A percentile compares a stretch with the other conserved stretches of the same genome.
Evolutionary conservation across 1,140 invertebrate species (phyloP).

Genomic region (Microvelia longipes): DNA sequence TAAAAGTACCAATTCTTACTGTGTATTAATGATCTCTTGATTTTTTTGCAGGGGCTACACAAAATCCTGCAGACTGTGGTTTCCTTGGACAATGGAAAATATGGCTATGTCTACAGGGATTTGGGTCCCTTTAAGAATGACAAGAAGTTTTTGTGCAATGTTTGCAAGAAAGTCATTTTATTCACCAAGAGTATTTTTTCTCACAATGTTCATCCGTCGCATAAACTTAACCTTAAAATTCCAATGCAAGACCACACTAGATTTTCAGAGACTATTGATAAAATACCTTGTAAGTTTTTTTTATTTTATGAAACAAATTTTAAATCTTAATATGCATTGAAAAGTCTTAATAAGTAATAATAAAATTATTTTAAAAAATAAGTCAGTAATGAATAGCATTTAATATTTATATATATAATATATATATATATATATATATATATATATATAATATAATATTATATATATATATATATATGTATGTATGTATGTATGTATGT

Average conservation of each 20-base stretch:
- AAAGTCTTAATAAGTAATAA: background rate
- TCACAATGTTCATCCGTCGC: background rate
- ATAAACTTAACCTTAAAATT: background rate
- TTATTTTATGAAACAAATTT: background rate
- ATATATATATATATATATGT: too few relatives aligned
- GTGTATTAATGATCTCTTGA: too few relatives aligned
- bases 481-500: too few relatives aligned
- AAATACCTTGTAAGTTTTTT: background rate
- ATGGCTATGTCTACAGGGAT: background rate
- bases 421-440: too few relatives aligned
- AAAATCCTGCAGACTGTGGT: background rate
- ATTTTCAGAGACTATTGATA: background rate
- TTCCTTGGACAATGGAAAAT: background rate
- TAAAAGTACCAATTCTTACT: too few relatives aligned
- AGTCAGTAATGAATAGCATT: too few relatives aligned
- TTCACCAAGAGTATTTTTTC: background rate
- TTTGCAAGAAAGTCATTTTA: background rate
- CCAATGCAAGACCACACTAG: background rate
- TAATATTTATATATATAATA: too few relatives aligned
- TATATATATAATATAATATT: too few relatives aligned
- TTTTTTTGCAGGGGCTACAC: background rate
- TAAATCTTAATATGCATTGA: too few relatives aligned
- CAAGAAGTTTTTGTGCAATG: background rate
- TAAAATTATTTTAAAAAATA: too few relatives aligned
- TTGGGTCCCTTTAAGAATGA: background rate